A percentile compares a stretch with the other conserved stretches of the same genome.
phyloP scores from a whole-genome alignment of 2,113 vertebrate genomes.

The Ictalurus punctatus region DNA sequence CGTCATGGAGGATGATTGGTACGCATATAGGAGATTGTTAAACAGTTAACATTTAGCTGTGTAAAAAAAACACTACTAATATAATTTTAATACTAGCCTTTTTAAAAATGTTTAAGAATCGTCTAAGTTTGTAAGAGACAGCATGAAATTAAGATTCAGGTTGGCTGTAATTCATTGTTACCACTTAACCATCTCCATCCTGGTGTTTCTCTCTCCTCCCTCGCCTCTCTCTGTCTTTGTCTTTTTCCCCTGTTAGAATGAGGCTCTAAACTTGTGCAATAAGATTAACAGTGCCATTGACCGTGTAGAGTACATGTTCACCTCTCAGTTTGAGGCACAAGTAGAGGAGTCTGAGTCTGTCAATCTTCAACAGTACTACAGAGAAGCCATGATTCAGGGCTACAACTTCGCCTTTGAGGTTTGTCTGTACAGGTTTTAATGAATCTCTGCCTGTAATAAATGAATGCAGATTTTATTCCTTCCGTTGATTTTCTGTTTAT shows the following conservation, averaged over 20 bases:
- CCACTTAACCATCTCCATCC: background rate
- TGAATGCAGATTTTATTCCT: background rate
- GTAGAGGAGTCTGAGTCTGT: constrained; percentile 89
- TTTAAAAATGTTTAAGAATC: background rate
- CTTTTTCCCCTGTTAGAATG: constrained; percentile 71
- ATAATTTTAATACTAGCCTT: background rate
- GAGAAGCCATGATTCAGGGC: constrained; percentile 96
- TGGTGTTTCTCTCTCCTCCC: background rate
- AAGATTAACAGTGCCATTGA: constrained; percentile 91
- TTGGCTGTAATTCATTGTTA: background rate
- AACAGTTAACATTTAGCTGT: background rate
- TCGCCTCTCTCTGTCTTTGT: background rate
- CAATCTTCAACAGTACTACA: constrained; percentile 93
- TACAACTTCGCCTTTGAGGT: constrained; percentile 99
- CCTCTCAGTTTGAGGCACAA: constrained; percentile 87
- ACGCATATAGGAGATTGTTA: background rate
- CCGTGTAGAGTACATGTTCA: constrained; percentile 93
- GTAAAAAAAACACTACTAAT: background rate
- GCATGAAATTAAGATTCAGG: background rate
- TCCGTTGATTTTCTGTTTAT: background rate
- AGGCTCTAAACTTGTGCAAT: constrained; percentile 91
- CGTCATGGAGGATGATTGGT: background rate
- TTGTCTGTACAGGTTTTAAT: constrained; percentile 43
- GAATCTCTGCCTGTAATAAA: background rate
- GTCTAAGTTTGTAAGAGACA: background rate